These are phyloP conservation scores for Eugnorisma glareosa DNA, from an alignment of 2,888 invertebrate species.

Conservation along the genomic window DNA sequence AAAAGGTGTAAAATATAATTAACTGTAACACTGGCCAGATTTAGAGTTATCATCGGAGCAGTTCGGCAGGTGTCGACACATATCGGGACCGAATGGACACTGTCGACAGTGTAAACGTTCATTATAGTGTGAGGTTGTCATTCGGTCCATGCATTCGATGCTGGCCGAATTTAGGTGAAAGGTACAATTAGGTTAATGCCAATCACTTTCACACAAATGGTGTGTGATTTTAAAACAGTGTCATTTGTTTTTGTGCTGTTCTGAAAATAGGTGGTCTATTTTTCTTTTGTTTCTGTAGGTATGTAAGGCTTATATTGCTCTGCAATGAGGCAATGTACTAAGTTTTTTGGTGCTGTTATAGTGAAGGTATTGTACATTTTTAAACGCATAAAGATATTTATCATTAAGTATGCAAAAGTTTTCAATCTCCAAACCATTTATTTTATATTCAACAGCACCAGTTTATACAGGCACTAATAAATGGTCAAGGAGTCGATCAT, in stretches of 20 bases:
- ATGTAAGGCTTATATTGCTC: not conserved
- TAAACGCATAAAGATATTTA: not conserved
- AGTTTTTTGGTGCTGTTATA: not conserved
- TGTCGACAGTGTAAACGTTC: slow-evolving; percentile 69
- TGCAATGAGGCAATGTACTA: not conserved
- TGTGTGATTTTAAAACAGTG: slow-evolving; percentile 23
- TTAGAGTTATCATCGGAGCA: slow-evolving; percentile 49
- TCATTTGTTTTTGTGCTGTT: not conserved
- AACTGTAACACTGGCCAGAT: slow-evolving; percentile 44
- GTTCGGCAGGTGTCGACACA: slow-evolving; percentile 58
- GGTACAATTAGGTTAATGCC: slow-evolving; percentile 20
- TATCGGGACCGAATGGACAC: slow-evolving; percentile 30
- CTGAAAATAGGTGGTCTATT: not conserved
- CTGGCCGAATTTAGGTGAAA: slow-evolving; percentile 27
- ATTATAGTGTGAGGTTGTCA: slow-evolving; percentile 63
- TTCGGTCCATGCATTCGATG: slow-evolving; percentile 57
- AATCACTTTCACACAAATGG: slow-evolving; percentile 17
- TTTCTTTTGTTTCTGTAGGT: not conserved
- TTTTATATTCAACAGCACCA: not conserved
- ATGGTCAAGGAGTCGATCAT: not conserved
- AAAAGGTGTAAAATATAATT: slow-evolving; percentile 43
- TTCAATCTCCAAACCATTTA: not conserved
- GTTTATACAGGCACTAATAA: not conserved
- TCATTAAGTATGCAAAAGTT: not conserved
- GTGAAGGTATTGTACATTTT: not conserved